These are phyloP conservation scores for Linnaemya tessellans DNA, from an alignment of 2,888 invertebrate species.

Conservation along the genomic window DNA sequence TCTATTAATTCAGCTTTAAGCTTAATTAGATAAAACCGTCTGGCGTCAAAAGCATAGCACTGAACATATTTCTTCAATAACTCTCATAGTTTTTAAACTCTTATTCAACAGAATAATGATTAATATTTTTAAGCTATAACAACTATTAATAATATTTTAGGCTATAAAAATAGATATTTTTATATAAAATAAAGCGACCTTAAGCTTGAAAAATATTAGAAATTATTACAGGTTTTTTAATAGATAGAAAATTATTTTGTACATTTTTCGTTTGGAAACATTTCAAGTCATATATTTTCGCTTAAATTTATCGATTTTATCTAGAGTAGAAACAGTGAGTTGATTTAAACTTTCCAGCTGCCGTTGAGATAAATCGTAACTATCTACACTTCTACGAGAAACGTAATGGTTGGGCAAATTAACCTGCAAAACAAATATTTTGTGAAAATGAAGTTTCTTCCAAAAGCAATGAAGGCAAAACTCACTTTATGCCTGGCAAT, in stretches of 20 bases:
- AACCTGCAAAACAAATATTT: conserved; percentile 76
- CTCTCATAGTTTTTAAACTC: too few relatives aligned
- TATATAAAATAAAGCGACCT: too few relatives aligned
- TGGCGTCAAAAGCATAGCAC: too few relatives aligned
- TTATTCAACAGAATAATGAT: too few relatives aligned
- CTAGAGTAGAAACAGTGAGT: conserved; percentile 80
- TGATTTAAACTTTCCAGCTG: conserved; percentile 79
- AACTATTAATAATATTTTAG: too few relatives aligned
- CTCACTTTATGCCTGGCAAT: conserved; percentile 87
- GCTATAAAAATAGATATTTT: too few relatives aligned
- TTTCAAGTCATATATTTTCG: conserved; percentile 74
- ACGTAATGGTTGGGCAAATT: conserved; percentile 83
- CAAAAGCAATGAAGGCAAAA: neutral
- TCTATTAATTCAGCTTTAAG: too few relatives aligned
- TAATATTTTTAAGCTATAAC: too few relatives aligned
- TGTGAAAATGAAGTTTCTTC: neutral
- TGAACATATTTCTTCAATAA: too few relatives aligned
- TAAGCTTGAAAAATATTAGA: too few relatives aligned
- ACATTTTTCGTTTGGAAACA: conserved; percentile 11
- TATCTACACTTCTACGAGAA: conserved; percentile 76
- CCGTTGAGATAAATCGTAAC: conserved; percentile 70
- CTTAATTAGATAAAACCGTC: too few relatives aligned
- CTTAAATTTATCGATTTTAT: conserved; percentile 82
- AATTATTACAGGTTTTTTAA: neutral
- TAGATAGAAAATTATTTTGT: conserved; percentile 13